Base-by-base conservation (phyloP, 2,797 vertebrate genomes). In the Labroides dimidiatus region DNA sequence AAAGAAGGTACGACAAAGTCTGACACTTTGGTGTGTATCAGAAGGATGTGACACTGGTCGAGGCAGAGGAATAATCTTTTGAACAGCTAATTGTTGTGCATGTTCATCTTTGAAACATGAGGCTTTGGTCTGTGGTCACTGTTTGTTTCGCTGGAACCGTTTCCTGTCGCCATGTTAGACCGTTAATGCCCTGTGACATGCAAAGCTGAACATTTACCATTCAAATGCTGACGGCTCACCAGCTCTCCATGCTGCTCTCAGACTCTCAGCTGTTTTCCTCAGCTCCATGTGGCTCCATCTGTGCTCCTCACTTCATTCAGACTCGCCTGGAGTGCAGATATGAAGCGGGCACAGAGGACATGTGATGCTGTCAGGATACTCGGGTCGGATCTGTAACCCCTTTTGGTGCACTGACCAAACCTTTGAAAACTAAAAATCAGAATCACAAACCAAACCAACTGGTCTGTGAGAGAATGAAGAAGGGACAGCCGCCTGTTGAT, bases 131-230 rank as follows among this genome's bases (percentile, higher is more conserved):
- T 43, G 27, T 30, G 44, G 27, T 49, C 1, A 4, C 9, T 1
- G 51, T 43, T 20, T 4, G 6, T 4, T 6, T 7, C 12, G 21
- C 23, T 48, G 6, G 37, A 48, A 42, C 41, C 15, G 15, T 55
- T 24, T 17, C 16, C 11, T 4, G 33, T 16, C 20, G 43, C 8
- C 1, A 1, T 8, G 10, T 11, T n/a, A 3, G 51, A 62, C 74
- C 24, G 65, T 30, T 59, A n/a, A 45, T 41, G 44, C 49, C 11
- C 20, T 64, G 23, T 50, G 47, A 65, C 44, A 77, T 75, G 75
- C 83, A 85, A 84, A 86, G 14, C 12, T 16, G 19, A 58, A 63
- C 27, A 84, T 90, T 89, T 90, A 75, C 58, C 45, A 86, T 85
- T 89, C 84, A 89, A 87, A 91, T 89, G 43, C 47, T 23, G 6